Percentiles rank a stretch among this genome's conserved stretches.
These are phyloP conservation scores for Arizona elegans DNA, from an alignment of 2,113 vertebrate genomes.

Conservation along the genomic window DNA sequence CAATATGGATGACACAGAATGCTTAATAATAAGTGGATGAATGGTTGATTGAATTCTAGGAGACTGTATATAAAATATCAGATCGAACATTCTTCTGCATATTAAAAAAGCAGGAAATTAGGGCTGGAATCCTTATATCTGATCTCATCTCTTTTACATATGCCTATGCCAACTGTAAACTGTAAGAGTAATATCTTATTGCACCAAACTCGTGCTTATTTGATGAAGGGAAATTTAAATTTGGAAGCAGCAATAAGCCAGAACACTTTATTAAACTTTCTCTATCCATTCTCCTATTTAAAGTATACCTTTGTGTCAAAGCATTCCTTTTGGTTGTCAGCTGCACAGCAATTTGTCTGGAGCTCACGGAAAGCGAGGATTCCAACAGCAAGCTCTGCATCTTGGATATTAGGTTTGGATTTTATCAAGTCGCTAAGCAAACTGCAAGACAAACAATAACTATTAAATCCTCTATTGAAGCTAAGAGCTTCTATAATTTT, in stretches of 20 bases:
- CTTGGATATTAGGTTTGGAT: constrained; percentile 25
- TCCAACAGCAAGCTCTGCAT: background rate
- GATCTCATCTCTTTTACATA: background rate
- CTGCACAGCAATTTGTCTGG: constrained; percentile 43
- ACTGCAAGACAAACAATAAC: constrained; percentile 24
- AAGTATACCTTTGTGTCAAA: constrained; percentile 54
- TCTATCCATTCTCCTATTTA: background rate
- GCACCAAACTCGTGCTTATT: background rate
- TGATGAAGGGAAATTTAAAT: background rate
- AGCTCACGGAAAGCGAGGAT: background rate
- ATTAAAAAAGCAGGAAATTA: background rate
- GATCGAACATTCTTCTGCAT: background rate
- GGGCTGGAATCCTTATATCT: background rate
- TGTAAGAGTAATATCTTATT: background rate
- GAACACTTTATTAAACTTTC: background rate
- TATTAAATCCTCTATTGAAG: background rate
- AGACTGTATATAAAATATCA: background rate
- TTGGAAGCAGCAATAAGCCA: background rate
- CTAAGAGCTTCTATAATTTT: background rate
- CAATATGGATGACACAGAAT: background rate
- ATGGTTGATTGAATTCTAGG: background rate
- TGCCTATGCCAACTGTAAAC: background rate
- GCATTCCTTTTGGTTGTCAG: constrained; percentile 1
- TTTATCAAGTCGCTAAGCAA: constrained; percentile 51
- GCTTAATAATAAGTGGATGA: background rate